phyloP scores from a whole-genome alignment of 2,888 invertebrate species.

The Junonia oenone region DNA sequence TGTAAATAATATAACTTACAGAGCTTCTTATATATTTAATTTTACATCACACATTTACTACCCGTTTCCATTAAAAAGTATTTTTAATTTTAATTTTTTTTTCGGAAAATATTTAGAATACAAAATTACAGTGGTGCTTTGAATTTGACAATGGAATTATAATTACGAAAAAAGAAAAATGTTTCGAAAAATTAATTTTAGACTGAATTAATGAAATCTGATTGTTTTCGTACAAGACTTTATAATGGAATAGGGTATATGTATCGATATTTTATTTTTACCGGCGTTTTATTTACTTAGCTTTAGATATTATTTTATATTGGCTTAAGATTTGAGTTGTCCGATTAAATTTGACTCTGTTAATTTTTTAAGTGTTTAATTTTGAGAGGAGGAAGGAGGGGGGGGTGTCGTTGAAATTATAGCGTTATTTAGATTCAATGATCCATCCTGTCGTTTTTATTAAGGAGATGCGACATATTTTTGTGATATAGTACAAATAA shows the following conservation, averaged over 20 bases:
- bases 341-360: slow-evolving; percentile 45
- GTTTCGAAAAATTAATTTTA: no score
- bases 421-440: slow-evolving; percentile 13
- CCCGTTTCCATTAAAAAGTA: not conserved
- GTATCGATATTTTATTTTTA: slow-evolving; percentile 30
- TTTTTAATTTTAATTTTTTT: no score
- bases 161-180: no score
- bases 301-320: slow-evolving; percentile 51
- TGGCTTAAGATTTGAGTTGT: slow-evolving; percentile 49
- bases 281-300: slow-evolving; percentile 50
- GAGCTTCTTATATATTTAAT: slow-evolving; percentile 50
- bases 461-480: slow-evolving; percentile 41
- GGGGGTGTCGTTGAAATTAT: slow-evolving; percentile 25
- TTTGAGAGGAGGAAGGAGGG: slow-evolving; percentile 17
- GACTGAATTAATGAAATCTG: no score
- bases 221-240: not conserved
- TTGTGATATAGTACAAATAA: slow-evolving; percentile 76
- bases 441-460: slow-evolving; percentile 32
- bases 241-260: not conserved
- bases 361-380: slow-evolving; percentile 40
- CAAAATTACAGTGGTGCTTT: not conserved
- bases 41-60: slow-evolving; percentile 45
- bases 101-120: no score
- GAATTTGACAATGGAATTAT: not conserved
- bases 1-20: slow-evolving; percentile 56